A percentile compares a stretch with the other conserved stretches of the same genome.
These are phyloP conservation scores for Neria commutata DNA, from an alignment of 2,888 invertebrate genomes.

Conservation along the genomic window DNA sequence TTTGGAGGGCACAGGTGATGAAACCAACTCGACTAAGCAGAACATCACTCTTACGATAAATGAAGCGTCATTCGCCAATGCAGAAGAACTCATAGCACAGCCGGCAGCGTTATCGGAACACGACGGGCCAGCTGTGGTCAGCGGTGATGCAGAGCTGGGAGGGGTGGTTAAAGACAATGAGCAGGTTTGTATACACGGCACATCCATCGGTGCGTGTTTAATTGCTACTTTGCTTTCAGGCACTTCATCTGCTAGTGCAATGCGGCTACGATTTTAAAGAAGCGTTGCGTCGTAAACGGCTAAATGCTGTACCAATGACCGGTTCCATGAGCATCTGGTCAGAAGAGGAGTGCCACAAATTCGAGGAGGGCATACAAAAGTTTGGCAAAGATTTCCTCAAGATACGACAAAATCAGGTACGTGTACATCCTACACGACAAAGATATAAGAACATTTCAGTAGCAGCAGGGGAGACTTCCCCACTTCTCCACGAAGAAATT, in stretches of 20 bases:
- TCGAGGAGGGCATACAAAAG: slow-evolving; percentile 91
- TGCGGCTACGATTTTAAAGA: slow-evolving; percentile 96
- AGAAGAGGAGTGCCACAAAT: slow-evolving; percentile 95
- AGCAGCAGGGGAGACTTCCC: too few relatives aligned
- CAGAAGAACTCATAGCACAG: background rate
- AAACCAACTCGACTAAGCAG: slow-evolving; percentile 4
- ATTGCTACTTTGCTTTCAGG: slow-evolving; percentile 58
- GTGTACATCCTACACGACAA: slow-evolving; percentile 40
- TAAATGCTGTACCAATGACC: slow-evolving; percentile 71
- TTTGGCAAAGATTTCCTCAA: slow-evolving; percentile 96
- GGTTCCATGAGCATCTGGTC: slow-evolving; percentile 91
- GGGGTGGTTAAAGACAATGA: slow-evolving; percentile 72
- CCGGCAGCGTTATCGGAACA: background rate
- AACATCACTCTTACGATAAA: background rate
- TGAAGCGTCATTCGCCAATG: background rate
- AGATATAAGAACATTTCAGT: background rate
- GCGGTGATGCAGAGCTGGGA: slow-evolving; percentile 27
- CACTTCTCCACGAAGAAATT: too few relatives aligned
- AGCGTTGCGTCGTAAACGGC: slow-evolving; percentile 79
- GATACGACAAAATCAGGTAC: slow-evolving; percentile 88
- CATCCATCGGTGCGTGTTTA: too few relatives aligned
- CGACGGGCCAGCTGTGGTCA: background rate
- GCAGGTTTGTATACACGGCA: slow-evolving; percentile 61
- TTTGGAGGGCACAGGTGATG: slow-evolving; percentile 10
- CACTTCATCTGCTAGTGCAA: slow-evolving; percentile 86